phyloP scores from a whole-genome alignment of 2,797 vertebrate genomes.

The Falco columbarius region DNA sequence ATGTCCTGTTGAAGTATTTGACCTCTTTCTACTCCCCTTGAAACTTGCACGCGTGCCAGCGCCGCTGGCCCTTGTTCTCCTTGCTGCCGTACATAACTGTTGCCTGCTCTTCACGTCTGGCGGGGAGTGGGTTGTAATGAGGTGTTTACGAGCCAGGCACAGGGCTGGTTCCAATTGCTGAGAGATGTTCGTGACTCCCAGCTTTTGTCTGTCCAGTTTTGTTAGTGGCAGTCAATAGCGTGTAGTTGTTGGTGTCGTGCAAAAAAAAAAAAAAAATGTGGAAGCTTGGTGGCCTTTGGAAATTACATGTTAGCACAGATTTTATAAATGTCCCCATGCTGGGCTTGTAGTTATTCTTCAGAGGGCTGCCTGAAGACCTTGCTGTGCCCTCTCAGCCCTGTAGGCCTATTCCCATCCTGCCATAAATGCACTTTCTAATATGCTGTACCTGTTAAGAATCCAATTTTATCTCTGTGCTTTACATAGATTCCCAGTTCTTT shows the following conservation, averaged over 20 bases:
- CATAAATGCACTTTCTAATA: background rate
- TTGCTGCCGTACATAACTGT: background rate
- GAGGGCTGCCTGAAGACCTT: background rate
- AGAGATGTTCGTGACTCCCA: background rate
- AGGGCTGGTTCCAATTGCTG: background rate
- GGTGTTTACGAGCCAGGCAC: background rate
- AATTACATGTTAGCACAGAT: background rate
- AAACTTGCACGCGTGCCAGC: fast-evolving
- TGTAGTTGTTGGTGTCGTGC: fast-evolving
- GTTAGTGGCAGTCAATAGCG: background rate
- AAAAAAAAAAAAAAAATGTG: background rate
- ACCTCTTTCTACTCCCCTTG: background rate
- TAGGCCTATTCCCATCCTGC: background rate
- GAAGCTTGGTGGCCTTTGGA: background rate
- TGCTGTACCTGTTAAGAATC: background rate
- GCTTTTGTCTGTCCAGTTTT: background rate
- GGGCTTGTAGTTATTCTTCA: background rate
- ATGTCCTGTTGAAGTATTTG: background rate
- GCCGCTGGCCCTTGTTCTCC: background rate
- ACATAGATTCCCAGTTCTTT: background rate
- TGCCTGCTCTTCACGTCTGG: background rate
- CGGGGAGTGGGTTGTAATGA: slow-evolving; percentile 30
- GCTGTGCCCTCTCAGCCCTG: background rate
- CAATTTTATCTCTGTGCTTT: background rate
- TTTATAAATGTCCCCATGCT: background rate